Evolutionary conservation across 2,113 vertebrate genomes (phyloP), one percentile per base, ranked within the genome.

Genomic region (Vireo altiloquus): DNA sequence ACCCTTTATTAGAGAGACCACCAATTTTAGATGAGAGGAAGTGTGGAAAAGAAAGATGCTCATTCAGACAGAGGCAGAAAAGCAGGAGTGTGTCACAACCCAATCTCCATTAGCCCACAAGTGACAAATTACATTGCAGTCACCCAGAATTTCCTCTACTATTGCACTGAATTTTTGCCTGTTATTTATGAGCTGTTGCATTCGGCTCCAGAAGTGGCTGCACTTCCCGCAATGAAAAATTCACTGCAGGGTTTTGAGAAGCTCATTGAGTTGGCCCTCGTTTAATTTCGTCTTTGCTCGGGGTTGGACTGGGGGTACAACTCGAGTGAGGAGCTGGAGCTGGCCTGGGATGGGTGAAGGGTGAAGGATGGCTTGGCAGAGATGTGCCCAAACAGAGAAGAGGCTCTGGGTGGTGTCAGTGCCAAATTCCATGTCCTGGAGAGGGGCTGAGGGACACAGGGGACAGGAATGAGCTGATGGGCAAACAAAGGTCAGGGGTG

Each of bases 131-230:
- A 16, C 78, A 54, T 28, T 40, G 63, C 63, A 85, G 47, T 77
- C 78, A 60, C 84, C 84, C 74, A 64, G 85, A 81, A 80, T 88
- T 82, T 85, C 91, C 74, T 63, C 84, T 56, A 78, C 54, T 37
- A 0, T 23, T 61, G 59, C 76, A 35, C 54, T n/a, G 33, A n/a
- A 11, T 31, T 88, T 90, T 85, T 82, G 20, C 78, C 17, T n/a
- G 59, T 81, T 95, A 76, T 92, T 95, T 95, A 95, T 6, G 21
- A 95, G 82, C 93, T 84, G 74, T 28, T 87, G 87, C 75, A 6
- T 50, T 87, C 1, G 0, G 21, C 49, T 95, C 46, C 70, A 69
- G 81, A 49, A 91, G 74, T 31, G 63, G 57, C 87, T 87, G 91
- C 37, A 2, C 83, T 75, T 71, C 56, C 39, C 47, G 23, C 65